A percentile compares a stretch with the other conserved stretches of the same genome.
Conservation (phyloP, 2,797 vertebrate species). For the Tinamus major region DNA sequence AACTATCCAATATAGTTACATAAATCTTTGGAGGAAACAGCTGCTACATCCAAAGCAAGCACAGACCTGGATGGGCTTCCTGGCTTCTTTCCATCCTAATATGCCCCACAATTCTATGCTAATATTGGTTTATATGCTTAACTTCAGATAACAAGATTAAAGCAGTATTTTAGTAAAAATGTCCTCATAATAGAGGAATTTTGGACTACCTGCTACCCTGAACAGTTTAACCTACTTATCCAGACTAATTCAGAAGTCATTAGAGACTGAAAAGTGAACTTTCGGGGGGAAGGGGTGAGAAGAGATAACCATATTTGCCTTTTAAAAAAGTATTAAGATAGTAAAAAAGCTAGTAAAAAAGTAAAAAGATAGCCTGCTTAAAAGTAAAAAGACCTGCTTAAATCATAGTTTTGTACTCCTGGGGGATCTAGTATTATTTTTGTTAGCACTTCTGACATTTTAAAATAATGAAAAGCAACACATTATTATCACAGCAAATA, state of each 20-base stretch:
- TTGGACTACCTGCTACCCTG: background rate
- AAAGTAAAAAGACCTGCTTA: too few species aligned
- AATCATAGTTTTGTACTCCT: background rate
- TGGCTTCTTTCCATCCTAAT: background rate
- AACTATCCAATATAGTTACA: conserved; percentile 17
- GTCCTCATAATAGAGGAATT: background rate
- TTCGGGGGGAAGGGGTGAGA: background rate
- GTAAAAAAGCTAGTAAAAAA: too few species aligned
- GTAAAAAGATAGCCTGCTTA: too few species aligned
- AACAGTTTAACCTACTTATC: conserved; percentile 15
- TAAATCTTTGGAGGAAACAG: background rate
- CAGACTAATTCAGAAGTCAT: conserved; percentile 1
- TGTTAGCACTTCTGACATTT: background rate
- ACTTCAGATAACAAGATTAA: conserved; percentile 45
- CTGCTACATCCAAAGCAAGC: background rate
- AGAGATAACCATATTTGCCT: background rate
- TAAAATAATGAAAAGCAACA: background rate
- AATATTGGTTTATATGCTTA: conserved; percentile 31
- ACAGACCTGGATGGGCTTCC: background rate
- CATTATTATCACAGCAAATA: background rate
- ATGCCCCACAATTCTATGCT: background rate
- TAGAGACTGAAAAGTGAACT: background rate
- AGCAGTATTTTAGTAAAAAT: background rate
- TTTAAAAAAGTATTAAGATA: too few species aligned
- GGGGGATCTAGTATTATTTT: background rate